phyloP scores from a whole-genome alignment of 2,888 invertebrate genomes.

The Panorpa germanica region DNA sequence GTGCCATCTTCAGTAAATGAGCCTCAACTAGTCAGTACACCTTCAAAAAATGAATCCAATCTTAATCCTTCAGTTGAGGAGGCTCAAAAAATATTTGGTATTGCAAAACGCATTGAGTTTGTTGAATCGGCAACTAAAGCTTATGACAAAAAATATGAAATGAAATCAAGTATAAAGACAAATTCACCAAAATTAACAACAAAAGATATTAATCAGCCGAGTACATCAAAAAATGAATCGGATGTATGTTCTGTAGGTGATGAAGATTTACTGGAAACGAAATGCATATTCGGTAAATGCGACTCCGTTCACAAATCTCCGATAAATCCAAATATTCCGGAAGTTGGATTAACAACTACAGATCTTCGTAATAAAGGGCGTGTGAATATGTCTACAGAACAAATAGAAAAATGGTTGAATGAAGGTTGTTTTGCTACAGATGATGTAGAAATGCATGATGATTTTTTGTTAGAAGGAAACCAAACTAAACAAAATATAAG shows the following conservation, averaged over 20 bases:
- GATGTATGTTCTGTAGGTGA: constrained; percentile 25
- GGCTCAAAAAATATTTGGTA: constrained; percentile 26
- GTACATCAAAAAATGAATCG: too few relatives aligned
- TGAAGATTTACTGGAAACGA: constrained; percentile 25
- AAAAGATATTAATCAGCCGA: too few relatives aligned
- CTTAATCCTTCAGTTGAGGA: constrained; percentile 26
- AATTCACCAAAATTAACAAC: too few relatives aligned
- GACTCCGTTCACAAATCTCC: constrained; percentile 25
- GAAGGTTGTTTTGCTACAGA: constrained; percentile 32
- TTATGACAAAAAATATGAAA: too few relatives aligned
- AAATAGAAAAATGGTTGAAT: constrained; percentile 45
- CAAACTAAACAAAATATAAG: too few relatives aligned
- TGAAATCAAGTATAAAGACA: too few relatives aligned
- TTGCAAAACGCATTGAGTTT: too few relatives aligned
- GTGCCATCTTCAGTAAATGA: constrained; percentile 2
- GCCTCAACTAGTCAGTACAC: not conserved
- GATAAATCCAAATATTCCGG: constrained; percentile 24
- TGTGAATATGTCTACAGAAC: constrained; percentile 49
- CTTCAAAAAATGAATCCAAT: constrained; percentile 14
- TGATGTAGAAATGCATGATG: constrained; percentile 23
- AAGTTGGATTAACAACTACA: constrained; percentile 23
- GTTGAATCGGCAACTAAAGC: too few relatives aligned
- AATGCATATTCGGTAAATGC: constrained; percentile 25
- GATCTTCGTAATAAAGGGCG: constrained; percentile 32
- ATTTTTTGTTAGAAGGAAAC: too few relatives aligned